A percentile compares a stretch with the other conserved stretches of the same genome.
Conservation (phyloP, 2,888 invertebrate genomes). For the Tipula helvola region DNA sequence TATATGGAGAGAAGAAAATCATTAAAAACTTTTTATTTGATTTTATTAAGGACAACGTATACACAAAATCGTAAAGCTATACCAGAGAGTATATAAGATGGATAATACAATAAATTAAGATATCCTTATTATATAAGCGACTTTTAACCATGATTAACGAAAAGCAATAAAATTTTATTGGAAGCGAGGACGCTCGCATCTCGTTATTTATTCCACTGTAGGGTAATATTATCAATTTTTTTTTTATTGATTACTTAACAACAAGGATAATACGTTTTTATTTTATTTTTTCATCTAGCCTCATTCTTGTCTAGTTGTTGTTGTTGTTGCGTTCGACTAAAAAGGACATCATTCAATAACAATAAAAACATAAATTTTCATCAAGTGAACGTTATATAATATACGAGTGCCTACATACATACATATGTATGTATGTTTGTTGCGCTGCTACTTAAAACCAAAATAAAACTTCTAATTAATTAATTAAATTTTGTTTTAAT, state of each 20-base stretch:
- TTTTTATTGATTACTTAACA: background rate
- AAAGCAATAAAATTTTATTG: background rate
- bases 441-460: background rate
- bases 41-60: background rate
- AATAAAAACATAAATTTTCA: background rate
- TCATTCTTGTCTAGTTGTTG: background rate
- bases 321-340: background rate
- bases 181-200: background rate
- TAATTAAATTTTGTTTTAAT: no score
- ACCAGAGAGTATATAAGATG: background rate
- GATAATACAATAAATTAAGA: background rate
- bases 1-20: background rate
- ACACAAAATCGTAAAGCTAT: background rate
- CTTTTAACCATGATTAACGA: background rate
- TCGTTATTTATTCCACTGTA: background rate
- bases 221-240: background rate
- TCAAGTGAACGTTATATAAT: background rate
- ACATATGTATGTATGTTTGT: background rate
- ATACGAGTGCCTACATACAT: background rate
- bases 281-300: background rate
- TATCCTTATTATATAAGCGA: background rate
- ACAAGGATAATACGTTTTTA: background rate
- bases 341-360: background rate
- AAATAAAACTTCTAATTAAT: background rate
- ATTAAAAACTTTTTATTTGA: background rate